phyloP scores from a whole-genome alignment of 2,113 vertebrate genomes.

The Romanogobio albipinnatus region DNA sequence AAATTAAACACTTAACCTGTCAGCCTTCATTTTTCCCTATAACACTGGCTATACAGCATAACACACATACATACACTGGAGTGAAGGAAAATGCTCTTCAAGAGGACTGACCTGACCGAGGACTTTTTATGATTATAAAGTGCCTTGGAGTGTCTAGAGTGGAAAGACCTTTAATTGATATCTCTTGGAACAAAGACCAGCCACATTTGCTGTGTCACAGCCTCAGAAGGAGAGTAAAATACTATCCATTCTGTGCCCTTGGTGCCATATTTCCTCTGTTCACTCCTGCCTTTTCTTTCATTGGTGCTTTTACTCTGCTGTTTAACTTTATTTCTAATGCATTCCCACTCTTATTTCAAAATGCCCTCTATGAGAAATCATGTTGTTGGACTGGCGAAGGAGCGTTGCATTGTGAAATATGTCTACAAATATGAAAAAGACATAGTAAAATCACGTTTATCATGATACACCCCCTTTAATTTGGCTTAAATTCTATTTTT shows the following conservation, averaged over 20 bases:
- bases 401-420: not conserved
- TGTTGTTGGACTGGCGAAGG: not conserved
- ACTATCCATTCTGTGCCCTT: not conserved
- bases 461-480: not conserved
- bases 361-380: not conserved
- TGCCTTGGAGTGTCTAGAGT: conserved; percentile 30
- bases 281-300: not conserved
- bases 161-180: conserved; percentile 29
- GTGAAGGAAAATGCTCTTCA: not conserved
- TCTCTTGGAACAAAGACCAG: conserved; percentile 5
- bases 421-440: not conserved
- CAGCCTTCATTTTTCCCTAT: not conserved
- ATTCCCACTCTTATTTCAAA: not conserved
- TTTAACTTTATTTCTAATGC: not conserved
- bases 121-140: conserved; percentile 22
- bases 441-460: not conserved
- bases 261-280: not conserved
- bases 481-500: not conserved
- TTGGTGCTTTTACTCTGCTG: not conserved
- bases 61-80: conserved; percentile 1
- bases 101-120: conserved; percentile 7
- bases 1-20: not conserved
- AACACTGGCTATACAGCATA: not conserved
- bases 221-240: not conserved
- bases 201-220: not conserved